Conservation (phyloP, 23 tunicate genomes). For the Halocynthia aurantium region DNA sequence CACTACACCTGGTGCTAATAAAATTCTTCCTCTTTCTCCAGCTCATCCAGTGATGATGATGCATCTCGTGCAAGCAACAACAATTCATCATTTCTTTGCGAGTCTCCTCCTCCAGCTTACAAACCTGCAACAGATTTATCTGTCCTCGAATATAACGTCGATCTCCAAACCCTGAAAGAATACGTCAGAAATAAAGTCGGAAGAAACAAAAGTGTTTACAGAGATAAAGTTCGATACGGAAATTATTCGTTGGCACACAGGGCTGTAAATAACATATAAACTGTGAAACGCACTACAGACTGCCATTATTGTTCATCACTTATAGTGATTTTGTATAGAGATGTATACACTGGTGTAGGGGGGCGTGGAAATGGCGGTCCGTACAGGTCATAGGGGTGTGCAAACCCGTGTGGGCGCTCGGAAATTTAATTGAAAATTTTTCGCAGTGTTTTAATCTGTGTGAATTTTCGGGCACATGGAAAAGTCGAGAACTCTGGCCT, state of each 20-base stretch:
- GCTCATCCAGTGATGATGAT: constrained; percentile 29
- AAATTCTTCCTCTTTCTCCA: not conserved
- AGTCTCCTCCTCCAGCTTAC: constrained; percentile 14
- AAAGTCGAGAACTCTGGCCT: no score
- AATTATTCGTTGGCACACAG: constrained; percentile 24
- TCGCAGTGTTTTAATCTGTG: no score
- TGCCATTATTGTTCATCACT: no score
- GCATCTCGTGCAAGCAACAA: constrained; percentile 8
- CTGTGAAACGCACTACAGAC: no score
- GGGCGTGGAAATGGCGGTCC: no score
- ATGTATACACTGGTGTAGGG: no score
- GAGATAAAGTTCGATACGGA: constrained; percentile 16
- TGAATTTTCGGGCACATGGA: no score
- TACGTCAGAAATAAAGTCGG: constrained; percentile 27
- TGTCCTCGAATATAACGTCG: constrained; percentile 45
- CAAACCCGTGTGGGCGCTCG: no score
- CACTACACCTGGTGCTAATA: not conserved
- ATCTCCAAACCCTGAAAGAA: constrained; percentile 55
- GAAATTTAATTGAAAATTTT: no score
- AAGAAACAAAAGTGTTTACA: constrained; percentile 1
- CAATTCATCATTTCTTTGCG: not conserved
- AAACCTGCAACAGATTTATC: constrained; percentile 36
- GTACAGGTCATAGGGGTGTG: no score
- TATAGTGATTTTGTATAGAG: no score
- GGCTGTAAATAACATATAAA: constrained; percentile 25